Conservation (phyloP, 2,888 invertebrate species). For the Acanthosepion pharaonis region DNA sequence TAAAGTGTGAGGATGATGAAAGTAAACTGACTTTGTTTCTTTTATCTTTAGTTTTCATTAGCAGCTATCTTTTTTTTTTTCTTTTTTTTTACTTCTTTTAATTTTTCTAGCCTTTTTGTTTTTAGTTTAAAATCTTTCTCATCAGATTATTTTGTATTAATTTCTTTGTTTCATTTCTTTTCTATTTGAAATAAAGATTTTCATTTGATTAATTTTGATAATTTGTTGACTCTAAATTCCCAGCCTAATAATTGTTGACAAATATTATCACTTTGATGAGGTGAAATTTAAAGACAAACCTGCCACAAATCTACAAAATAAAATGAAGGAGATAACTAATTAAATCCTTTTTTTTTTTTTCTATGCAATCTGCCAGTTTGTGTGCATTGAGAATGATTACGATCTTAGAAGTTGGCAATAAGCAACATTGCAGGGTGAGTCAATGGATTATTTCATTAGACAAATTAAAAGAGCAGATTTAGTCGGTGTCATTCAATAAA, state of each 20-base stretch:
- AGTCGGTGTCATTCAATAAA: not conserved
- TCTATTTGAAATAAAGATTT: conserved; percentile 6
- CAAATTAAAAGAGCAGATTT: not conserved
- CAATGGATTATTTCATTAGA: not conserved
- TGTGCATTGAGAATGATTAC: not conserved
- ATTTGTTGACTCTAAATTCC: conserved; percentile 8
- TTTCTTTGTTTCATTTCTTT: not conserved
- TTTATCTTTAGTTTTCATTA: not conserved
- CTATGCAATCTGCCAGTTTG: not conserved
- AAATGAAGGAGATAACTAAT: not conserved
- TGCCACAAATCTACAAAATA: conserved; percentile 33
- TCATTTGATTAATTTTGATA: not conserved
- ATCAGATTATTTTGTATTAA: not conserved
- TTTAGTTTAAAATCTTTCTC: not conserved
- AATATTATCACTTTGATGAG: conserved; percentile 8
- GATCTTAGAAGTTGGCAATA: not conserved
- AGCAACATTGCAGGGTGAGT: not conserved
- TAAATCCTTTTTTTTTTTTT: conserved; percentile 15
- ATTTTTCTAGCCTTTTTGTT: not conserved
- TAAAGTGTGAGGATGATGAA: not conserved
- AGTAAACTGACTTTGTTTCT: not conserved
- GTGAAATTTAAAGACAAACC: not conserved
- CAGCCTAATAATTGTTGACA: conserved; percentile 6
- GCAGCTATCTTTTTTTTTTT: not conserved
- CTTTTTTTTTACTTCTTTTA: not conserved